Evolutionary conservation across 2,888 invertebrate genomes (phyloP).

Genomic region (Agriotes lineatus): DNA sequence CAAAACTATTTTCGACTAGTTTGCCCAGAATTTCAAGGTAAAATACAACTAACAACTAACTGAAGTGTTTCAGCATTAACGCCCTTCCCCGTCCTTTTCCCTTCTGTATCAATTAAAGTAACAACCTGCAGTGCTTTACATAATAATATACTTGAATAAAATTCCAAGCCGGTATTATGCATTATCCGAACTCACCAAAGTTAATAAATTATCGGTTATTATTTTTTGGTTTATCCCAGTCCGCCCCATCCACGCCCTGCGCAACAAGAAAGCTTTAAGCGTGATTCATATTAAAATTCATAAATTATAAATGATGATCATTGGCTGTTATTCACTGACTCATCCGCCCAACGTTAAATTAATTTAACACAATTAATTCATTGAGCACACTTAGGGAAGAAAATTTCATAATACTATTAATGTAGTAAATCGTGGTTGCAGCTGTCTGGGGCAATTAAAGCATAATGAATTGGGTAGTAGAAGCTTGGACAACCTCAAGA

Average conservation of each 20-base stretch:
- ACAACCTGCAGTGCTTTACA: no score
- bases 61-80: no score
- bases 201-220: no score
- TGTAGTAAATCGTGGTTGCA: conserved; percentile 8
- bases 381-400: conserved; percentile 11
- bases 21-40: no score
- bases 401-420: conserved; percentile 22
- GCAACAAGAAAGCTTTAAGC: neutral
- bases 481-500: neutral
- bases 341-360: conserved; percentile 6
- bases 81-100: no score
- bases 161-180: no score
- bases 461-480: neutral
- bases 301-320: conserved; percentile 31
- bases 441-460: conserved; percentile 13
- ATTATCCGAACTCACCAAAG: no score
- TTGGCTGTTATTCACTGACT: conserved; percentile 18
- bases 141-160: no score
- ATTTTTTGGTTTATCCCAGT: neutral
- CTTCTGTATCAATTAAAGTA: no score
- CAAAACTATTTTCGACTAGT: no score
- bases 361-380: conserved; percentile 29
- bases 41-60: no score
- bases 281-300: conserved; percentile 20
- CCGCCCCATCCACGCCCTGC: neutral